A percentile compares a stretch with the other conserved stretches of the same genome.
Evolutionary conservation across 2,113 vertebrate genomes (phyloP).

Genomic region (Bubalus kerabau): DNA sequence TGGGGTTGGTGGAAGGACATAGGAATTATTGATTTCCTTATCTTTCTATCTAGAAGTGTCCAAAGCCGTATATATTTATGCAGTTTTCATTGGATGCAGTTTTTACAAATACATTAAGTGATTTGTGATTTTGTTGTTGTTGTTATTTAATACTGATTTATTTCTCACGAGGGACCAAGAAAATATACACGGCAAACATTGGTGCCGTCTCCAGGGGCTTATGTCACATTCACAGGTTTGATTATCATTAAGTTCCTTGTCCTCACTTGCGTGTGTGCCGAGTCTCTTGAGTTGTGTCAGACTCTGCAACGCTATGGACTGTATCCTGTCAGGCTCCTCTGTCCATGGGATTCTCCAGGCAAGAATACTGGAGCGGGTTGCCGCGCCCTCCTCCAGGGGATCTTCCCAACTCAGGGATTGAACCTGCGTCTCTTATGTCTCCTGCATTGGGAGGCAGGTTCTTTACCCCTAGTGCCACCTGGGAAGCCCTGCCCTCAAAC

Average conservation of each 20-base stretch:
- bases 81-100: neutral
- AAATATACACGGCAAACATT: neutral
- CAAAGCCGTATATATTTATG: neutral
- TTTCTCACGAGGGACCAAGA: neutral
- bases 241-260: neutral
- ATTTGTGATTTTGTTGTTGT: neutral
- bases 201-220: neutral
- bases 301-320: neutral
- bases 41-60: neutral
- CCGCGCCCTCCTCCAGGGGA: neutral
- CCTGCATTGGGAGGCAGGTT: neutral
- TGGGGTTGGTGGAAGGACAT: neutral
- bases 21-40: neutral
- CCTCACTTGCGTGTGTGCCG: neutral
- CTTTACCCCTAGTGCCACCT: neutral
- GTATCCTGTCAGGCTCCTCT: neutral
- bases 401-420: neutral
- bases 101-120: neutral
- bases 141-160: conserved; percentile 32
- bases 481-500: neutral
- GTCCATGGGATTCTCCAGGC: neutral
- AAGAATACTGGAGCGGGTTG: neutral
- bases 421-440: rapidly evolving
- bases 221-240: neutral
- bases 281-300: rapidly evolving